Evolutionary conservation across 2,797 vertebrate genomes (phyloP), one percentile per base, ranked within the genome.

Genomic region (Chiroxiphia lanceolata): DNA sequence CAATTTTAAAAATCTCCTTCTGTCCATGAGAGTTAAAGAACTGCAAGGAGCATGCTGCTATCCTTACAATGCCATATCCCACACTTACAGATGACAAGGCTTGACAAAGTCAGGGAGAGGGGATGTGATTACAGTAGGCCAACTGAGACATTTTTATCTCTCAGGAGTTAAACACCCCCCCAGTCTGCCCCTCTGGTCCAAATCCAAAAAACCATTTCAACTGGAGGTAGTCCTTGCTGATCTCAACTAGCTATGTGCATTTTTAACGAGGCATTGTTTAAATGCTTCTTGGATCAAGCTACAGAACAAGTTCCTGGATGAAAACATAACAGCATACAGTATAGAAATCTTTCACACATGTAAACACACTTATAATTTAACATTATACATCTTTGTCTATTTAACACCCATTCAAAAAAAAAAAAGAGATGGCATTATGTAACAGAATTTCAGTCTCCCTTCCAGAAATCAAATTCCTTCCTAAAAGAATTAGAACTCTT

Each of bases 1-100:
- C 76, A 71, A 59, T 64, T 86, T 67, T 42, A 11, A 8, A 59
- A 65, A 33, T 21, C 53, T 68, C 56, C 14, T 47, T 45, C 67
- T 11, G 9, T 51, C 40, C 47, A 12, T 2, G 13, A 29, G 76
- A 87, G 26, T n/a, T 63, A 10, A 48, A 70, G 82, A 53, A 51
- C 6, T n/a, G 23, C 50, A 59, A 83, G 80, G 29, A 88, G n/a
- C 27, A 8, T 3, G 4, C 42, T 80, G 20, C 38, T 36, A 3
- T 22, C 3, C 0, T 48, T 34, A 7, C 2, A 1, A 11, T 15
- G 44, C 51, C 44, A 22, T 10, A 48, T 38, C 64, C 56, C n/a
- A 69, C 29, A n/a, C 25, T 33, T 50, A 33, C 0, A 22, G 57
- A 40, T 22, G 16, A 54, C 23, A 59, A 68, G 38, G 50, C 13